Base-by-base conservation (phyloP, 2,113 vertebrate genomes). In the Lophius piscatorius region DNA sequence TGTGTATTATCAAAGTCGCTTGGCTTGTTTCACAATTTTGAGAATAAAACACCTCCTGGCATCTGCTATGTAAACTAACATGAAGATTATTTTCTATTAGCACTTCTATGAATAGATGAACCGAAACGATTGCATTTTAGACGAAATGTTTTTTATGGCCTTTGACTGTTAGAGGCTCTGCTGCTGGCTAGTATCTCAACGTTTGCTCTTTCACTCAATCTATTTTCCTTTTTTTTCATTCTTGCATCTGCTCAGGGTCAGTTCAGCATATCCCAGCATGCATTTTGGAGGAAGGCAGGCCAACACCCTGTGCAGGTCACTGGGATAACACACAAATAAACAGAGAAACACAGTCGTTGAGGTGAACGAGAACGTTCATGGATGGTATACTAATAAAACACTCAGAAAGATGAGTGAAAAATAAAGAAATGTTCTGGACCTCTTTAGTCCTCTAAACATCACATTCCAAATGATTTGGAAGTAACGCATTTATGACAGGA, bases 261-360 rank as follows among this genome's bases (percentile, higher is more conserved):
- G 23, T 55, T 35, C 44, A 35, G 54, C 52, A 0, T 74, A 74
- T 83, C 56, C 57, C 56, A 75, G 46, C 69, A 59, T 73, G 69
- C 50, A 67, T 83, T 76, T n/a, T 22, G 67, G 23, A 60, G 23
- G 28, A 59, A 52, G 42, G 45, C 46, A 52, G 49, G 41, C 31
- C 47, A 59, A 45, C 51, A 31, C 33, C 26, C 36, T 26, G 33
- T n/a, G 42, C 41, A 76, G 66, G 67, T 71, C 58, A 59, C 38
- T 14, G 9, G 10, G 20, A 50, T 38, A 24, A 55, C 40, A 57
- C 38, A 61, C 7, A 17, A 14, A 56, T 38, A 65, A 38, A 48
- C 42, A 51, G 28, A 65, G 23, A 55, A 70, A 64, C 18, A 64
- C 29, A 23, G 38, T 39, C 31, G 33, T 7, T 52, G 17, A 44